Evolutionary conservation across 2,797 vertebrate genomes (phyloP), one percentile per base, ranked within the genome.

Genomic region (Pachyuromys duprasi): DNA sequence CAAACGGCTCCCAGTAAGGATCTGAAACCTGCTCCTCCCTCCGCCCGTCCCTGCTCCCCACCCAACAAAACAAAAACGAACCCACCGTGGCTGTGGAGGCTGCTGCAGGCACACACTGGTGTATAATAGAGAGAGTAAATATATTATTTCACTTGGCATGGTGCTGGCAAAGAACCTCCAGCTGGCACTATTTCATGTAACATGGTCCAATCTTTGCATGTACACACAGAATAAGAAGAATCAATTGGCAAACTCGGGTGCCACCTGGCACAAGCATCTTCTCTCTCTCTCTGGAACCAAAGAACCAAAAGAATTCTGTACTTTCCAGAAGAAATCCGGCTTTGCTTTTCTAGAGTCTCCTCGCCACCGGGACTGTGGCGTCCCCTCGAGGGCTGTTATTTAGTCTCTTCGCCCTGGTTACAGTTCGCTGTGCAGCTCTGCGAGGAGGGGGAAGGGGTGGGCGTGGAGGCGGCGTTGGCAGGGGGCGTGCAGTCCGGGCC

Each of bases 61-160:
- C 99, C 98, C 98, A 97, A 98, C 98, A 97, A 98, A 98, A 99
- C 98, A 97, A 98, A 99, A 98, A 98, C 98, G 98, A 99, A 99
- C 98, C 98, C 99, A 98, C 98, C 98, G 98, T 99, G 98, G 99
- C 99, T 98, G 98, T 99, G 99, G 99, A 98, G 99, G 99, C 99
- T 99, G 98, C 98, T 99, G 99, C 99, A 99, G 99, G 99, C 99
- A 99, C 99, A 99, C 99, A 99, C 99, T 99, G 99, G 99, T 99
- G 99, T 98, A 98, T 98, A 98, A 99, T 99, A 99, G 98, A 99
- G 98, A 99, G 98, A 99, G 98, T 99, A 99, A 98, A 99, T 98
- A 99, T 99, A 99, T 99, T 98, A 98, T 99, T 99, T 99, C 99
- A 99, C 99, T 99, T 99, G 99, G 99, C 99, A 99, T 99, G 99